phyloP scores from a whole-genome alignment of 2,113 vertebrate genomes.

The Felis catus region DNA sequence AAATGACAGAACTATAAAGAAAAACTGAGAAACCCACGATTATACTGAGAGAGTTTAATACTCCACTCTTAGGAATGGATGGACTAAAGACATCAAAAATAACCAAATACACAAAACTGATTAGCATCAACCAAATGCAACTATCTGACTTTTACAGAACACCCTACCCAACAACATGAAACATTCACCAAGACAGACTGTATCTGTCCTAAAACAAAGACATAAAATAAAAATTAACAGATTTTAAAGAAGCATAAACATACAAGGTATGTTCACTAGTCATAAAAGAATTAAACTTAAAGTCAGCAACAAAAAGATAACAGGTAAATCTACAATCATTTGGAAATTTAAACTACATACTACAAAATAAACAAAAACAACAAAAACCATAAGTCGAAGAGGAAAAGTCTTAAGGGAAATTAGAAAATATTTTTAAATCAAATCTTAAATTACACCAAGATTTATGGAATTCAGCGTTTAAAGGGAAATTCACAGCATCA shows the following conservation, averaged over 20 bases:
- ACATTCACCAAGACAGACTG: background rate
- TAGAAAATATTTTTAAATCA: background rate
- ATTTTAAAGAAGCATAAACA: background rate
- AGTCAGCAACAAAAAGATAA: background rate
- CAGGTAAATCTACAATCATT: background rate
- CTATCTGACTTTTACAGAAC: background rate
- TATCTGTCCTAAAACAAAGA: background rate
- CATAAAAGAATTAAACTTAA: background rate
- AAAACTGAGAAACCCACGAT: background rate
- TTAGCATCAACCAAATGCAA: background rate
- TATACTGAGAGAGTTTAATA: background rate
- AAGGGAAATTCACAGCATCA: background rate
- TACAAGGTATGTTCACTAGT: background rate
- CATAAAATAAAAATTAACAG: background rate
- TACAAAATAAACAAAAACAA: background rate
- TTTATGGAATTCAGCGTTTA: background rate
- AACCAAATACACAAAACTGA: background rate
- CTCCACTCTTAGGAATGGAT: background rate
- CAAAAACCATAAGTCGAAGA: background rate
- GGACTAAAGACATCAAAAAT: background rate
- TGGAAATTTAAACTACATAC: background rate
- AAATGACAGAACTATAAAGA: background rate
- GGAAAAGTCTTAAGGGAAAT: background rate
- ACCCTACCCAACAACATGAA: background rate
- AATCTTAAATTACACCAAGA: background rate